Evolutionary conservation across 2,888 invertebrate species (phyloP).

Genomic region (Ommatoiulus sabulosus): DNA sequence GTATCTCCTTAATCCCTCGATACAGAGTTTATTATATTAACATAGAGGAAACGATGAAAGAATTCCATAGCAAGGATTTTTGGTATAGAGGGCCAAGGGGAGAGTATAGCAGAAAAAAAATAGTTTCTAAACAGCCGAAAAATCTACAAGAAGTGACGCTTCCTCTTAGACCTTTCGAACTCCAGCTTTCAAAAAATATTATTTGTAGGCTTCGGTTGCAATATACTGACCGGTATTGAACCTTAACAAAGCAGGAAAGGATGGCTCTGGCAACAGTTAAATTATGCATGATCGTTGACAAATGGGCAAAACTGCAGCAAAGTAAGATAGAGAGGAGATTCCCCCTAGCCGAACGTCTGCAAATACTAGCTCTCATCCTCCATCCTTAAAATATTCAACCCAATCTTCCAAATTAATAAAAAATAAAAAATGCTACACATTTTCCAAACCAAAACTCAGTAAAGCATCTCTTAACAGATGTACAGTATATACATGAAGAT

Average conservation of each 20-base stretch:
- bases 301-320: not conserved
- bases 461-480: not conserved
- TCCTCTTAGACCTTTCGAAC: not conserved
- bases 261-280: slow-evolving; percentile 6
- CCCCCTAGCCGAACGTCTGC: not conserved
- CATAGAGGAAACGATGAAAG: not conserved
- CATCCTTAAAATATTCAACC: not conserved
- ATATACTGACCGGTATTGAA: not conserved
- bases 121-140: not conserved
- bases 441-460: not conserved
- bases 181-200: not conserved
- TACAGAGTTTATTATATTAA: not conserved
- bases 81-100: not conserved
- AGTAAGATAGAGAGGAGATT: not conserved
- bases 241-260: not conserved
- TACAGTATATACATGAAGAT: too few relatives aligned
- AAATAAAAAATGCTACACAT: not conserved
- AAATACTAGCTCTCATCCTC: not conserved
- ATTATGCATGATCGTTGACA: not conserved
- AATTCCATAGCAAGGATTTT: not conserved
- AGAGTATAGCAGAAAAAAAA: not conserved
- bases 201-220: too few relatives aligned
- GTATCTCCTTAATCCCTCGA: slow-evolving; percentile 35
- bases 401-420: not conserved
- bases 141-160: not conserved